These are phyloP conservation scores for Yponomeuta malinellus DNA, from an alignment of 2,888 invertebrate species.

Conservation along the genomic window DNA sequence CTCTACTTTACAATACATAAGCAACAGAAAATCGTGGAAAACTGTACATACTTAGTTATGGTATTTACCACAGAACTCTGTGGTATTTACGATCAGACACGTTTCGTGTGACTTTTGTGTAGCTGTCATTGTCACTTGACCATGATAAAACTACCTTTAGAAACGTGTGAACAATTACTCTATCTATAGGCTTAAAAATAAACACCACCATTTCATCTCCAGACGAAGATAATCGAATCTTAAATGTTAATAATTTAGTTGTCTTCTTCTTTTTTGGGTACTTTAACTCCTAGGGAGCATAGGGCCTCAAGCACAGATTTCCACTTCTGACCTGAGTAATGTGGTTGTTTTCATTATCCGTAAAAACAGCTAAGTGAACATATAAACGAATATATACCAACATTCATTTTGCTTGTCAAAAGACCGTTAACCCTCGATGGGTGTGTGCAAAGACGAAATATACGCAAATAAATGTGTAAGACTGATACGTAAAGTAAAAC, in stretches of 20 bases:
- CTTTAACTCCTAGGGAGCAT: too few relatives aligned
- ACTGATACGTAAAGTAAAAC: background rate
- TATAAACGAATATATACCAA: background rate
- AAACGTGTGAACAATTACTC: background rate
- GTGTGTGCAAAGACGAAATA: background rate
- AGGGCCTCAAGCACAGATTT: too few relatives aligned
- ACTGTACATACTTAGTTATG: background rate
- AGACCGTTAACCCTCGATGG: slow-evolving; percentile 1
- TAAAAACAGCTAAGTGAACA: background rate
- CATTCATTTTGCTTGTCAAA: background rate
- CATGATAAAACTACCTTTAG: too few relatives aligned
- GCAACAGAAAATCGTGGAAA: background rate
- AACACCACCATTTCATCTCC: background rate
- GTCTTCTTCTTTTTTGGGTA: too few relatives aligned
- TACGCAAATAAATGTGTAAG: background rate
- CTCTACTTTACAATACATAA: background rate
- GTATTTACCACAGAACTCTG: background rate
- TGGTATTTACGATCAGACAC: background rate
- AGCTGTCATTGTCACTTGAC: background rate
- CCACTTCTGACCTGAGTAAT: too few relatives aligned
- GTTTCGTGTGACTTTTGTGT: background rate
- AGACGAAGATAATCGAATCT: background rate
- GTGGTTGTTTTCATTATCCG: too few relatives aligned
- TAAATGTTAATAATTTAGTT: background rate
- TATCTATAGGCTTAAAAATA: background rate